Conservation (phyloP, 2,797 vertebrate species). For the Poeciliopsis turneri region DNA sequence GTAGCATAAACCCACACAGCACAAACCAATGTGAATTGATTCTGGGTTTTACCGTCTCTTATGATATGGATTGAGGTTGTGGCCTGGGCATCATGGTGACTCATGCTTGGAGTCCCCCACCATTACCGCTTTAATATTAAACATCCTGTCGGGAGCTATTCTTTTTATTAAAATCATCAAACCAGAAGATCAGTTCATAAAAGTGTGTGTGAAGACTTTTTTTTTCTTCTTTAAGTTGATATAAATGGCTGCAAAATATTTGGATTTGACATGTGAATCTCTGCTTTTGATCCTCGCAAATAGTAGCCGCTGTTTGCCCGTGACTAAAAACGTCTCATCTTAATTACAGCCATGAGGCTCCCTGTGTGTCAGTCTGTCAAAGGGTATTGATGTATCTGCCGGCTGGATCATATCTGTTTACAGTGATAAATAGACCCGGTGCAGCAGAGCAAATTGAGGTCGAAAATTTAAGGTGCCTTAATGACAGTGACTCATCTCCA, state of each 20-base stretch:
- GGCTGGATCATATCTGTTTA: slow-evolving; percentile 50
- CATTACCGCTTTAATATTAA: background rate
- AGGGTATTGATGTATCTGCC: slow-evolving; percentile 44
- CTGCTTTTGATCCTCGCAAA: slow-evolving; percentile 24
- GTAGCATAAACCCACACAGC: no score
- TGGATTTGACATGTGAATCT: slow-evolving; percentile 18
- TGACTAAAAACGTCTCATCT: slow-evolving; percentile 18
- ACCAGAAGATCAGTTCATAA: background rate
- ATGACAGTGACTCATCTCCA: slow-evolving; percentile 57
- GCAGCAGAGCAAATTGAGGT: slow-evolving; percentile 45
- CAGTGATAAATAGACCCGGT: slow-evolving; percentile 56
- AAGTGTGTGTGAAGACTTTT: background rate
- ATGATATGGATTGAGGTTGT: background rate
- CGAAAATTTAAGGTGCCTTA: slow-evolving; percentile 50
- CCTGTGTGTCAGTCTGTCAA: slow-evolving; percentile 42
- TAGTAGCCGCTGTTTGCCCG: slow-evolving; percentile 10
- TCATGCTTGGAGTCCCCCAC: background rate
- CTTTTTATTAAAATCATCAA: background rate
- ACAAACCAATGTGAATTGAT: background rate
- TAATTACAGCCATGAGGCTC: slow-evolving; percentile 6
- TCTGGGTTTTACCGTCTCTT: background rate
- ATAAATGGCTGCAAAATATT: slow-evolving; percentile 9
- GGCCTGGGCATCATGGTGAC: background rate
- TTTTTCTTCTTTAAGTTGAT: background rate
- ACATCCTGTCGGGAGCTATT: background rate